These are phyloP conservation scores for Caenorhabditis drosophilae DNA, from an alignment of 2,888 invertebrate genomes.

Conservation along the genomic window DNA sequence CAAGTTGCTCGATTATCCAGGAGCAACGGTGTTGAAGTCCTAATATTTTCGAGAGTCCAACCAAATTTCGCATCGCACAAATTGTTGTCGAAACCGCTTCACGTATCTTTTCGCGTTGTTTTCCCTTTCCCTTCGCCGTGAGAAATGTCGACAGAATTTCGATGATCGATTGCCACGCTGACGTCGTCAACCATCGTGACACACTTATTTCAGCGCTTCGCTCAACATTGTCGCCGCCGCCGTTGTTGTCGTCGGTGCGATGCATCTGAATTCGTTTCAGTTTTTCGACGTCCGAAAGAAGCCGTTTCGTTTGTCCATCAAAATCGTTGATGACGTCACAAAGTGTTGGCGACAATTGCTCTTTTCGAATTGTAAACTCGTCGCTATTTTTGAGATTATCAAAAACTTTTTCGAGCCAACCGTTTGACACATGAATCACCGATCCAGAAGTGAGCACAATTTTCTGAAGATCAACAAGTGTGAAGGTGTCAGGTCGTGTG, in stretches of 20 bases:
- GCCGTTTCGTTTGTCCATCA: conserved; percentile 40
- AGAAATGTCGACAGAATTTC: conserved; percentile 50
- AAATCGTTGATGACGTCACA: conserved; percentile 39
- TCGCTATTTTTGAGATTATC: conserved; percentile 74
- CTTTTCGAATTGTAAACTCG: not conserved
- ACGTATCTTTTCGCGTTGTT: conserved; percentile 39
- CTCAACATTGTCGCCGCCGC: no score
- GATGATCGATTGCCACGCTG: conserved; percentile 49
- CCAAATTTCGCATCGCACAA: conserved; percentile 44
- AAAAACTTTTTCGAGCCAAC: conserved; percentile 90
- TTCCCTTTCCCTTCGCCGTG: conserved; percentile 37
- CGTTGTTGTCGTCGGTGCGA: conserved; percentile 12
- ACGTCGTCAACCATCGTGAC: conserved; percentile 45
- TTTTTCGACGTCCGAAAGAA: conserved; percentile 50
- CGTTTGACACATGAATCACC: conserved; percentile 87
- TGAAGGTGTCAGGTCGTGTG: conserved; percentile 14
- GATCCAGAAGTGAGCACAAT: conserved; percentile 75
- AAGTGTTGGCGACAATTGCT: conserved; percentile 13
- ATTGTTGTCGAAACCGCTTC: conserved; percentile 50
- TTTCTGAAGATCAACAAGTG: conserved; percentile 42
- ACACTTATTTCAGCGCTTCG: conserved; percentile 39
- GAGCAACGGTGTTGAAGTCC: conserved; percentile 76
- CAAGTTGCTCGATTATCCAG: conserved; percentile 84
- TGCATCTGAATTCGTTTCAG: conserved; percentile 34
- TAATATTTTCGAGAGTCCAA: conserved; percentile 45